Percentiles rank a stretch among this genome's conserved stretches.
Conservation (phyloP, 2,888 invertebrate species). For the Nesidiocoris tenuis region DNA sequence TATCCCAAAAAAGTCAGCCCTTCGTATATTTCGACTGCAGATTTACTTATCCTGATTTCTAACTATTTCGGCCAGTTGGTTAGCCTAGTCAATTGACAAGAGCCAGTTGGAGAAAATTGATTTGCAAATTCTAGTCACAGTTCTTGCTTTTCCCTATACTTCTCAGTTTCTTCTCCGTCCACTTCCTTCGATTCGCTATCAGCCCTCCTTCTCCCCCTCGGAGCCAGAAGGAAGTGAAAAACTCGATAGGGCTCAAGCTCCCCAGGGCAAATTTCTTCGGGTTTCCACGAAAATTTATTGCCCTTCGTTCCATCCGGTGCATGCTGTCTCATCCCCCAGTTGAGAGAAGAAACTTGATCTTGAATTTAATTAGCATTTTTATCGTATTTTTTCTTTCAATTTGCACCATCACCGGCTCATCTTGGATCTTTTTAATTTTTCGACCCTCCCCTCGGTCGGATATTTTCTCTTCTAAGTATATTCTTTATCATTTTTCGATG, state of each 20-base stretch:
- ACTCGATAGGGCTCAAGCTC: slow-evolving; percentile 20
- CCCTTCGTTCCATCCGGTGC: not conserved
- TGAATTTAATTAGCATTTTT: slow-evolving; percentile 41
- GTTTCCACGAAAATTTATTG: not conserved
- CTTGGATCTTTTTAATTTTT: not conserved
- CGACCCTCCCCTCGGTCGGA: not conserved
- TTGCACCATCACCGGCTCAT: slow-evolving; percentile 3
- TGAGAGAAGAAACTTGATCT: slow-evolving; percentile 22
- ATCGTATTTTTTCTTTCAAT: slow-evolving; percentile 33
- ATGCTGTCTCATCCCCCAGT: not conserved
- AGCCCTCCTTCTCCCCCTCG: not conserved
- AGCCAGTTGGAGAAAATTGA: too few species aligned
- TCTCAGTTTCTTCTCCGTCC: not conserved
- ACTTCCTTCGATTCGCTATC: not conserved
- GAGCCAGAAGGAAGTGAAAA: not conserved
- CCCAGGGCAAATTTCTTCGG: slow-evolving; percentile 31
- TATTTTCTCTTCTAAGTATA: slow-evolving; percentile 7
- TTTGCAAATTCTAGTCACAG: too few species aligned
- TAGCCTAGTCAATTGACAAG: too few species aligned
- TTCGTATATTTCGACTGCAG: too few species aligned
- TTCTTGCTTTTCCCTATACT: too few species aligned
- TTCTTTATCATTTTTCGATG: slow-evolving; percentile 24
- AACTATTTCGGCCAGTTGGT: too few species aligned
- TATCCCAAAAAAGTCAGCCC: too few species aligned
- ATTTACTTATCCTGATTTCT: too few species aligned